Evolutionary conservation across 1,140 invertebrate genomes (phyloP).

Genomic region (Bathynomus jamesi): DNA sequence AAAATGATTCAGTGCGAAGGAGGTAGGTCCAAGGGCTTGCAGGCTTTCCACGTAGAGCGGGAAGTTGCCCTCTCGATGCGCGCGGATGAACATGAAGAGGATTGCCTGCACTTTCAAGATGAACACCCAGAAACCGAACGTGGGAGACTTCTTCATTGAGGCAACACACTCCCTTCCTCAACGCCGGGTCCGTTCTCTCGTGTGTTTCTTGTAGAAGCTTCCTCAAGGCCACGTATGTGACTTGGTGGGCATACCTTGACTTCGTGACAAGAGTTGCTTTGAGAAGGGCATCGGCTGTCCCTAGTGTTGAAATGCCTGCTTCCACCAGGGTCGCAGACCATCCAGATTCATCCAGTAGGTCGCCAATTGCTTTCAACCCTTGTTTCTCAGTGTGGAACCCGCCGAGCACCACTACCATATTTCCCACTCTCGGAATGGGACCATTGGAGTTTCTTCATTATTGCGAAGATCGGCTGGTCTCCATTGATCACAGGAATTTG

Average conservation of each 20-base stretch:
- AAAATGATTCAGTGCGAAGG: constrained; percentile 36
- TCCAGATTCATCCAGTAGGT: too few relatives aligned
- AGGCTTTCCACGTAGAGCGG: constrained; percentile 30
- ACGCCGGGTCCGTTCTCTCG: constrained; percentile 6
- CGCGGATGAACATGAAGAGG: constrained; percentile 14
- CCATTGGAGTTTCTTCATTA: too few relatives aligned
- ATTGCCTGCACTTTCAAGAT: constrained; percentile 19
- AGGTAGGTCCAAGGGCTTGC: constrained; percentile 26
- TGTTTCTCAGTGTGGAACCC: too few relatives aligned
- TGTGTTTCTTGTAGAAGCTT: constrained; percentile 14
- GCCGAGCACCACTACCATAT: too few relatives aligned
- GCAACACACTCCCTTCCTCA: constrained; percentile 7
- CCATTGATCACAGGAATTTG: too few relatives aligned
- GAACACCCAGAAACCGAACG: constrained; percentile 22
- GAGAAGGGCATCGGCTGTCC: constrained; percentile 24
- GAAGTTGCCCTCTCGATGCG: constrained; percentile 34
- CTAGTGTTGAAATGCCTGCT: constrained; percentile 24
- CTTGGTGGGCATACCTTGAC: constrained; percentile 33
- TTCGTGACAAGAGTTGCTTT: constrained; percentile 22
- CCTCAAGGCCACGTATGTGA: constrained; percentile 34
- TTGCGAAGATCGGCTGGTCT: too few relatives aligned
- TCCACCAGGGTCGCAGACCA: too few relatives aligned
- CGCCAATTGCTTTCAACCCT: too few relatives aligned
- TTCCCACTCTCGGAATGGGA: too few relatives aligned
- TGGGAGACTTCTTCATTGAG: constrained; percentile 7